Base-by-base conservation (phyloP, 1,140 invertebrate genomes). In the Drosophila nannoptera region DNA sequence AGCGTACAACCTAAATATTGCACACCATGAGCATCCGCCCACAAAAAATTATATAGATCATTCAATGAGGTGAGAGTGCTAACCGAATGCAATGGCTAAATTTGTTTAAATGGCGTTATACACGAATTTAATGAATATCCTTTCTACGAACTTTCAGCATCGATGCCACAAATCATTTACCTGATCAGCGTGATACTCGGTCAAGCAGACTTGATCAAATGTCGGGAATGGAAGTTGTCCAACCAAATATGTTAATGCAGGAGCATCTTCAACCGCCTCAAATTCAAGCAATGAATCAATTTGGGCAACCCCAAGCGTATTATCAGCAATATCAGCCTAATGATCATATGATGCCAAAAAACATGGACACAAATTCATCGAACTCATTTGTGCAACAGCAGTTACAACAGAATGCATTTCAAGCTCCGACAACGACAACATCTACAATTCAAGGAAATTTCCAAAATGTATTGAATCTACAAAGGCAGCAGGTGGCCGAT, bases 401-500 rank as follows among this genome's bases (percentile, higher is more conserved):
- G 29, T 31, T 42, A 35, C 58, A 67, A n/a, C 56, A 56, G 33
- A 40, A 42, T 4, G 14, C 32, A 48, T 53, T 59, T 59, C 62
- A 66, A 63, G 43, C 58, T 31, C 52, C 73, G 14, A 62, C 81
- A 67, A 63, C 77, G 54, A 65, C 70, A 40, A 74, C 67, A 31
- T 58, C 63, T n/a, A 50, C 69, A 38, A 74, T 80, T 36, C 77
- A 75, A 53, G 70, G 70, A 14, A 81, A 77, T 48, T 70, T 73
- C 14, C 77, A 75, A 70, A 82, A 84, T 74, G 56, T 82, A 22
- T 69, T 74, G 14, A 68, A 63, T 43, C 38, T 73, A 29, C 74
- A 78, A 66, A 75, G 62, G 52, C 73, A 80, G 32, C 71, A 80
- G 43, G 60, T 69, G 6, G 92, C 91, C 2, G 91, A 90, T 66